Evolutionary conservation across 2,888 invertebrate genomes (phyloP).

Genomic region (Lasioglossum oenotherae): DNA sequence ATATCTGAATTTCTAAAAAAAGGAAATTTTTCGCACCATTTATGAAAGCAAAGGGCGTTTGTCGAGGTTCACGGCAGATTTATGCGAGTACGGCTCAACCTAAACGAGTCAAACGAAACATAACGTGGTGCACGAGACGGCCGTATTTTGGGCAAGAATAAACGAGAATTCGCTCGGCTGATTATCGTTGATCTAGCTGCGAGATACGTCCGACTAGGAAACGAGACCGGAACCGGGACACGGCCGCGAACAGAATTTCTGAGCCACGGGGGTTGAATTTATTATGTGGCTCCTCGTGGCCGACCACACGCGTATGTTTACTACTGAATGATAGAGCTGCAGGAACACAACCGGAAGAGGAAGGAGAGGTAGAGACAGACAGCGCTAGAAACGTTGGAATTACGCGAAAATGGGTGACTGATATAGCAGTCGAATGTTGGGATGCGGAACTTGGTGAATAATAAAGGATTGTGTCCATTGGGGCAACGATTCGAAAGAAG

Average conservation of each 20-base stretch:
- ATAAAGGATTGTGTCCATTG: background rate
- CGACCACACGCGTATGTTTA: conserved; percentile 61
- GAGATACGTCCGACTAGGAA: conserved; percentile 20
- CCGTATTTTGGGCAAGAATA: conserved; percentile 21
- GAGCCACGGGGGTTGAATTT: conserved; percentile 44
- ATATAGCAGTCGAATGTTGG: background rate
- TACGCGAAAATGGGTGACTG: background rate
- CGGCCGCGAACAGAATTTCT: conserved; percentile 29
- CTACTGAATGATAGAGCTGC: conserved; percentile 57
- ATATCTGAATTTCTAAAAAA: background rate
- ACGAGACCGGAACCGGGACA: conserved; percentile 26
- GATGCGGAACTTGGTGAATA: background rate
- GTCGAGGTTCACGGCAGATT: conserved; percentile 22
- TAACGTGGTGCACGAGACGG: background rate
- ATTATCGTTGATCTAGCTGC: conserved; percentile 37
- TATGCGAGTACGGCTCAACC: background rate
- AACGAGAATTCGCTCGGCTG: conserved; percentile 33
- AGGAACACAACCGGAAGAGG: background rate
- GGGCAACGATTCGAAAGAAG: background rate
- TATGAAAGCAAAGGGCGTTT: background rate
- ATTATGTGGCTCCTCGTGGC: conserved; percentile 54
- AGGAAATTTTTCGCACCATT: background rate
- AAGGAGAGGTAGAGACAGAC: background rate
- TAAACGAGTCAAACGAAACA: conserved; percentile 29
- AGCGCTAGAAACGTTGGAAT: background rate